These are phyloP conservation scores for Sclerodermus sp. DNA, from an alignment of 2,888 invertebrate genomes.

Conservation along the genomic window DNA sequence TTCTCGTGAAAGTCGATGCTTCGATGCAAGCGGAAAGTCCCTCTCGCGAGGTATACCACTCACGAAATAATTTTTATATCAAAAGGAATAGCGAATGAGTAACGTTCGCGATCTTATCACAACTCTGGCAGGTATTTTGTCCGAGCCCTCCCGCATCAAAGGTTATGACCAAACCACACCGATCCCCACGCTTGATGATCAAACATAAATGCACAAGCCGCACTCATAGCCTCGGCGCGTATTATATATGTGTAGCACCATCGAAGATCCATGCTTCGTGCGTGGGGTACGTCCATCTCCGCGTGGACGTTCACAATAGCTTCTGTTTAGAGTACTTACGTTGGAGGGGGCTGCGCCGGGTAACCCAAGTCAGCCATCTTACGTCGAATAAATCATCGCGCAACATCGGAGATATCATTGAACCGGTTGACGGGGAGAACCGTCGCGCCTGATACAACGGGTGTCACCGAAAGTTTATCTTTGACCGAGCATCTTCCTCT, in stretches of 20 bases:
- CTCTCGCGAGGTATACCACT: constrained; percentile 18
- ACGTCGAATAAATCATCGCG: constrained; percentile 56
- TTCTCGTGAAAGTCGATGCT: constrained; percentile 1
- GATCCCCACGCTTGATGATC: constrained; percentile 32
- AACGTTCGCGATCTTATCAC: constrained; percentile 45
- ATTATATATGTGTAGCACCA: constrained; percentile 17
- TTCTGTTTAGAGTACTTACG: constrained; percentile 55
- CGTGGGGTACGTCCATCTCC: constrained; percentile 53
- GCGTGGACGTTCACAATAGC: constrained; percentile 53
- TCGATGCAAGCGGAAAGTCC: constrained; percentile 16
- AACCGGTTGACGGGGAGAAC: constrained; percentile 48
- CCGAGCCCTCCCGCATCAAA: constrained; percentile 36
- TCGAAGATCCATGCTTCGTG: constrained; percentile 40
- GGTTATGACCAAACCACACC: constrained; percentile 34
- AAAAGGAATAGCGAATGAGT: constrained; percentile 38
- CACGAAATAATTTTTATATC: constrained; percentile 33
- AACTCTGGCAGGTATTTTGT: constrained; percentile 38
- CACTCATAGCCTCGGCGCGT: constrained; percentile 8
- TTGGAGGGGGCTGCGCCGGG: constrained; percentile 30
- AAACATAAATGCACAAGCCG: constrained; percentile 18
- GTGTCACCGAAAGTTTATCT: constrained; percentile 30
- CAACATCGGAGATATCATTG: constrained; percentile 56
- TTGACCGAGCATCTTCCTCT: no score
- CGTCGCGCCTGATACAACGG: constrained; percentile 39
- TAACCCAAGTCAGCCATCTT: constrained; percentile 53